phyloP scores from a whole-genome alignment of 2,888 invertebrate genomes.

The Agelastica alni region DNA sequence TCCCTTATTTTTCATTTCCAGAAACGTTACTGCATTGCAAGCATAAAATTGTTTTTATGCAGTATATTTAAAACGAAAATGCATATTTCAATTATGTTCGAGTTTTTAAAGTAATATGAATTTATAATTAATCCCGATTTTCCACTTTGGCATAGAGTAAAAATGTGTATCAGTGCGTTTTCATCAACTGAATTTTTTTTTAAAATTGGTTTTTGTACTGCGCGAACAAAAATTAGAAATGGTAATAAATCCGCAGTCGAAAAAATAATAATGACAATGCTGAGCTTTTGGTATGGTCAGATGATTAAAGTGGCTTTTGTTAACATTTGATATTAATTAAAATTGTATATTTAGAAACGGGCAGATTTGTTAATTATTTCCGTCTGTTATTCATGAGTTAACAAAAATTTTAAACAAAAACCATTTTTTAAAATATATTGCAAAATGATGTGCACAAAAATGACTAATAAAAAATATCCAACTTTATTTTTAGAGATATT shows the following conservation, averaged over 20 bases:
- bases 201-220: background rate
- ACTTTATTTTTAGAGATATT: too few species aligned
- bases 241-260: background rate
- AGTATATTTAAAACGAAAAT: background rate
- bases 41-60: background rate
- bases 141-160: background rate
- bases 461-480: too few species aligned
- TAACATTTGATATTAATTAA: constrained; percentile 1
- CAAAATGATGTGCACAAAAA: too few species aligned
- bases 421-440: too few species aligned
- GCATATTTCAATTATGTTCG: background rate
- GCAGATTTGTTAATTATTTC: too few species aligned
- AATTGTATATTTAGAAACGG: too few species aligned
- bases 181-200: background rate
- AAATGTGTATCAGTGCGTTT: constrained; percentile 1
- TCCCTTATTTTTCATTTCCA: too few species aligned
- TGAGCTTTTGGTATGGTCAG: background rate
- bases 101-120: background rate
- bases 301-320: background rate
- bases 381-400: too few species aligned
- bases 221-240: background rate
- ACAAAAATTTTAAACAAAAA: too few species aligned
- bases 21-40: too few species aligned
- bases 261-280: background rate
- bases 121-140: background rate